A percentile compares a stretch with the other conserved stretches of the same genome.
Conservation (phyloP, 2,113 vertebrate species). For the Tamias sibiricus region DNA sequence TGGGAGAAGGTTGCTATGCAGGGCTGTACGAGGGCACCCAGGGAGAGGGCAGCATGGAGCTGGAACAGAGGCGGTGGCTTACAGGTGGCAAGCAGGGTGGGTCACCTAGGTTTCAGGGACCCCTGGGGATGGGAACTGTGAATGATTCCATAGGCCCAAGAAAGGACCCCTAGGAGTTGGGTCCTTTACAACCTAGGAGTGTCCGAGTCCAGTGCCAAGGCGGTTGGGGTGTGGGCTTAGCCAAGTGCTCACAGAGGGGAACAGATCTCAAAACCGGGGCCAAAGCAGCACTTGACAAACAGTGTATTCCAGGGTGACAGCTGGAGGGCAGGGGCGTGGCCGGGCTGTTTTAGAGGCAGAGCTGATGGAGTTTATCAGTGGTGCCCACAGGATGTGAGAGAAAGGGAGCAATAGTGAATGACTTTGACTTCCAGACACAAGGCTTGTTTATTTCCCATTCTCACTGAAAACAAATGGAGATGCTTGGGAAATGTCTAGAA, state of each 20-base stretch:
- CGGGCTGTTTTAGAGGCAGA: background rate
- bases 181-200: background rate
- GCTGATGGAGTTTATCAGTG: accelerated
- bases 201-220: background rate
- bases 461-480: background rate
- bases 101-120: background rate
- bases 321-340: background rate
- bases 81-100: accelerated
- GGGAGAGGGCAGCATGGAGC: background rate
- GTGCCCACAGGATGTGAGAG: background rate
- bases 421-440: background rate
- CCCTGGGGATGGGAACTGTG: background rate
- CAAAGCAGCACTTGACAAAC: background rate
- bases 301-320: background rate
- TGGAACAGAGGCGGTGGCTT: background rate
- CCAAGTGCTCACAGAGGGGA: background rate
- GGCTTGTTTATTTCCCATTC: background rate
- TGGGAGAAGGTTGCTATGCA: background rate
- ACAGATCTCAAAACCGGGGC: conserved; percentile 9
- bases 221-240: background rate
- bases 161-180: background rate
- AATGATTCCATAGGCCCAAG: background rate
- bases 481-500: background rate
- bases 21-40: no score
- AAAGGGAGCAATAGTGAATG: background rate